phyloP scores from a whole-genome alignment of 1,140 invertebrate species.

The Galleria mellonella region DNA sequence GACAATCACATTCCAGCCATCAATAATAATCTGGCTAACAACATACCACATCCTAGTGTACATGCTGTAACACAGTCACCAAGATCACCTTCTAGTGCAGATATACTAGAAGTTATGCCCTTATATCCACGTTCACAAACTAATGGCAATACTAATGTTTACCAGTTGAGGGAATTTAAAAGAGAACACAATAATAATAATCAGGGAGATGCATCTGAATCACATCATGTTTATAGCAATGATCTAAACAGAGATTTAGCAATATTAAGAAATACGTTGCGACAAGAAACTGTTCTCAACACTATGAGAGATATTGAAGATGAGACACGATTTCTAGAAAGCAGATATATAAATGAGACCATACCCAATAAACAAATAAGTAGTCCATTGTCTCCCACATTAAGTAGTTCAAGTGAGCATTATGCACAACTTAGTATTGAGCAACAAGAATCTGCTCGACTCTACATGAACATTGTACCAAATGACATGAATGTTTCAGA shows the following conservation, averaged over 20 bases:
- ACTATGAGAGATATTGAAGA: constrained; percentile 63
- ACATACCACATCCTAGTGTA: constrained; percentile 25
- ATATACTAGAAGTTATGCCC: constrained; percentile 72
- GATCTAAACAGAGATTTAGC: constrained; percentile 62
- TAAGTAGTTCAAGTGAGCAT: constrained; percentile 61
- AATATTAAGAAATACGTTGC: constrained; percentile 56
- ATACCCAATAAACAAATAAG: constrained; percentile 39
- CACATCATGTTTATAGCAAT: constrained; percentile 57
- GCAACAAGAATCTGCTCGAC: constrained; percentile 60
- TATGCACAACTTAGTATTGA: constrained; percentile 74
- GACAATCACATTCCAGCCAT: constrained; percentile 19
- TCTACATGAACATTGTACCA: constrained; percentile 81
- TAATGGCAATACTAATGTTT: constrained; percentile 60
- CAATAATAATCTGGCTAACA: constrained; percentile 35
- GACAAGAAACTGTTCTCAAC: constrained; percentile 58
- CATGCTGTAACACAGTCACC: constrained; percentile 59
- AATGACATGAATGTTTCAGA: constrained; percentile 34
- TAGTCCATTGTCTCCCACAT: constrained; percentile 52
- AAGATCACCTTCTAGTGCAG: constrained; percentile 71
- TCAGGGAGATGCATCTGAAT: constrained; percentile 44
- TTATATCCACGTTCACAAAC: constrained; percentile 53
- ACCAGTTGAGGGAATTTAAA: constrained; percentile 67
- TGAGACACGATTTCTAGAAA: constrained; percentile 48
- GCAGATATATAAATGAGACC: constrained; percentile 41
- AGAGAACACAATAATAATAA: constrained; percentile 74